Evolutionary conservation across 2,888 invertebrate species (phyloP), one percentile per base, ranked within the genome.

Genomic region (Drosophila diplacantha): DNA sequence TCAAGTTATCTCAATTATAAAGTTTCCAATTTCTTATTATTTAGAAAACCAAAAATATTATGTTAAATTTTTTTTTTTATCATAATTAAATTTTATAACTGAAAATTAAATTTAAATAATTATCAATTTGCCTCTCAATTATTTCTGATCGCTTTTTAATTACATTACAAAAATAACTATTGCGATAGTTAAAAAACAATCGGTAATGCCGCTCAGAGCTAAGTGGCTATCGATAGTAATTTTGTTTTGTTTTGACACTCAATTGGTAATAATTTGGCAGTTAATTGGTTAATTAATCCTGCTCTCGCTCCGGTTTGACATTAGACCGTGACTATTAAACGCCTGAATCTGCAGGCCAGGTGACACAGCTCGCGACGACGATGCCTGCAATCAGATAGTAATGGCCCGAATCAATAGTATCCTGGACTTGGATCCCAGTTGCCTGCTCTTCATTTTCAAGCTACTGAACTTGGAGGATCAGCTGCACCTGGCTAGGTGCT

Each of bases 321-420:
- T 26, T 16, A 26, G 12, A 7, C 24, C 3, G 41, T 41, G n/a
- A 24, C n/a, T 3, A n/a, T 3, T 24, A 16, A 18, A 2, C 18
- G 18, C 29, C 44, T 44, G 44, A 16, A 18, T 44, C 18, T 29
- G 14, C 14, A 18, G 14, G 29, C 8, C 44, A 44, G 44, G 44
- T 44, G 44, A 44, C 44, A 49, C 20, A 26, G 20, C 5, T 29
- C 16, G 20, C 14, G 16, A 38, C 22, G 39, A 54, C 44, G 22
- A 65, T 65, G 66, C 43, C 8, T 39, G 22, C 31, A 26, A 18
- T 38, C 32, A 59, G 35, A 67, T 35, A 34, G 58, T 37, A 57
- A 78, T 78, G 78, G 81, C 81, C 58, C 81, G 78, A 14, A 81
- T 75, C 44, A 78, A 81, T 1, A 71, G 69, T 44, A 71, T 78